These are phyloP conservation scores for Mixornis gularis DNA, from an alignment of 2,113 vertebrate genomes.

Conservation along the genomic window DNA sequence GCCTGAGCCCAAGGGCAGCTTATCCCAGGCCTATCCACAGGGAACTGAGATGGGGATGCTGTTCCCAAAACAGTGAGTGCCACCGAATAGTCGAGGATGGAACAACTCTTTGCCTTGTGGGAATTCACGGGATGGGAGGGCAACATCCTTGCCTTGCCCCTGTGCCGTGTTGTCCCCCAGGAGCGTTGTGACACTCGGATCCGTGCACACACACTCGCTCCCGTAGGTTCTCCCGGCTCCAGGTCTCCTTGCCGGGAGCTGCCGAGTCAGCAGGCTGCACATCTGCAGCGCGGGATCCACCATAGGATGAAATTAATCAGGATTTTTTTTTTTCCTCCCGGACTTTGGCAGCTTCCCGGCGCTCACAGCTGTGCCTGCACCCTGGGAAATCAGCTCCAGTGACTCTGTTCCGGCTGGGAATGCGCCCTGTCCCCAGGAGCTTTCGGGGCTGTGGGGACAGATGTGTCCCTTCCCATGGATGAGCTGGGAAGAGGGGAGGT, in stretches of 20 bases:
- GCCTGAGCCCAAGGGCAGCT: not conserved
- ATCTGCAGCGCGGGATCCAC: conserved; percentile 21
- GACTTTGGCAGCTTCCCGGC: not conserved
- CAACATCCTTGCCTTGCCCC: fast-evolving
- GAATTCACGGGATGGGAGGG: not conserved
- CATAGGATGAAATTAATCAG: conserved; percentile 31
- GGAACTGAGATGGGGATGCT: not conserved
- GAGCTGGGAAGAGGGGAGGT: not conserved
- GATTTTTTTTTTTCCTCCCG: not conserved
- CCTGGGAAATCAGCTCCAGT: not conserved
- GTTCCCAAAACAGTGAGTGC: fast-evolving
- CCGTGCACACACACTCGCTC: fast-evolving
- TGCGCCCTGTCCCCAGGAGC: fast-evolving
- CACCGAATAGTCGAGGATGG: no score
- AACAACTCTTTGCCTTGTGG: fast-evolving
- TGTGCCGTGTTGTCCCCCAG: fast-evolving
- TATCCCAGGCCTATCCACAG: not conserved
- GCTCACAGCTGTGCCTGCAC: not conserved
- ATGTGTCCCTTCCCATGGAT: fast-evolving
- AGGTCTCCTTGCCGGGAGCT: not conserved
- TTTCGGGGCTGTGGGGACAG: not conserved
- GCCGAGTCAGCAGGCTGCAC: conserved; percentile 39
- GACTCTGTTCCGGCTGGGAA: not conserved
- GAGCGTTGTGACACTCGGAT: fast-evolving
- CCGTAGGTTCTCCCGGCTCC: not conserved